Evolutionary conservation across 2,888 invertebrate species (phyloP).

Genomic region (Antitype chi): DNA sequence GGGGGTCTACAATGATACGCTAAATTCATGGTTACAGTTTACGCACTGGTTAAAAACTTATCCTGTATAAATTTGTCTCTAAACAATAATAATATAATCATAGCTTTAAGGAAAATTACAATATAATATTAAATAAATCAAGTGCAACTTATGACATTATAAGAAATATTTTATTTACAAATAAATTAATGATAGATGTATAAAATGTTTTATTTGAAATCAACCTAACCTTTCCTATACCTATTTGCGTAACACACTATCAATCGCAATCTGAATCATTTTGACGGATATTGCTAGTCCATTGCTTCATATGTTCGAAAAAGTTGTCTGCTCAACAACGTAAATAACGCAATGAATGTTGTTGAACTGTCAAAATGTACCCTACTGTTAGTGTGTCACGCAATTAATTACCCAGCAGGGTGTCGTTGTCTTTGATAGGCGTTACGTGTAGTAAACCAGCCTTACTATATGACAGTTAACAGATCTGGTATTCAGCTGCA

Average conservation of each 20-base stretch:
- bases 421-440: neutral
- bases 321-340: too few species aligned
- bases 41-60: too few species aligned
- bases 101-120: slow-evolving; percentile 24
- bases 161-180: slow-evolving; percentile 63
- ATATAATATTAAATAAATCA: slow-evolving; percentile 52
- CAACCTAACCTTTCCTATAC: neutral
- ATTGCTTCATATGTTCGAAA: too few species aligned
- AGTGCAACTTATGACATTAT: slow-evolving; percentile 65
- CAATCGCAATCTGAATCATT: too few species aligned
- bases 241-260: too few species aligned
- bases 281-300: too few species aligned
- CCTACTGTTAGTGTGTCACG: neutral
- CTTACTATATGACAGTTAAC: neutral
- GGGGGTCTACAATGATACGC: too few species aligned
- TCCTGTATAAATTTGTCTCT: neutral
- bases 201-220: slow-evolving; percentile 16
- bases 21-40: too few species aligned
- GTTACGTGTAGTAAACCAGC: neutral
- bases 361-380: too few species aligned
- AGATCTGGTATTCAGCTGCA: neutral
- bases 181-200: slow-evolving; percentile 35
- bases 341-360: too few species aligned
- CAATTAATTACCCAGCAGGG: neutral
- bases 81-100: slow-evolving; percentile 8